These are phyloP conservation scores for Xyrichtys novacula DNA, from an alignment of 2,797 vertebrate species.

Conservation along the genomic window DNA sequence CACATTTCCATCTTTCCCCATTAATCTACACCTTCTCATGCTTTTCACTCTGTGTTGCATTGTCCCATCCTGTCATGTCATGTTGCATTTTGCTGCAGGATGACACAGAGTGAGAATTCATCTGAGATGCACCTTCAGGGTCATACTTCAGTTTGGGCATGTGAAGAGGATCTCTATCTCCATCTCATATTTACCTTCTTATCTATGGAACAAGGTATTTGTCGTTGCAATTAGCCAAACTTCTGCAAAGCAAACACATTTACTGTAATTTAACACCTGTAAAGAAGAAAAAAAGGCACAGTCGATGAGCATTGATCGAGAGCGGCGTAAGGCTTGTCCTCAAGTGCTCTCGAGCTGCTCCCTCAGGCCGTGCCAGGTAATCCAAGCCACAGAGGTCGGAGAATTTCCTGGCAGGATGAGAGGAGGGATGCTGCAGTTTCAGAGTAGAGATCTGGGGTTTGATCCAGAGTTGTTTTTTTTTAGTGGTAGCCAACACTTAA, in stretches of 20 bases:
- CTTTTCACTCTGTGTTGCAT: neutral
- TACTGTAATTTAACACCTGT: slow-evolving; percentile 83
- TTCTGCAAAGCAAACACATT: slow-evolving; percentile 81
- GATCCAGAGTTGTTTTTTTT: slow-evolving; percentile 5
- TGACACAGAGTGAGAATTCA: slow-evolving; percentile 1
- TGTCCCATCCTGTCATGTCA: neutral
- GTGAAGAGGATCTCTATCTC: slow-evolving; percentile 18
- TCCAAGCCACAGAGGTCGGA: slow-evolving; percentile 71
- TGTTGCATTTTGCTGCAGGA: neutral
- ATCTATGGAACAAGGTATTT: slow-evolving; percentile 72
- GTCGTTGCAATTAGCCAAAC: slow-evolving; percentile 48
- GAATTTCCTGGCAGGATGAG: slow-evolving; percentile 58
- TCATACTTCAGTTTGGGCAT: neutral
- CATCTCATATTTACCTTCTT: slow-evolving; percentile 44
- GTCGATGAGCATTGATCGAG: slow-evolving; percentile 74
- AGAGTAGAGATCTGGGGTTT: slow-evolving; percentile 1
- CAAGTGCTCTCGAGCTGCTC: slow-evolving; percentile 59
- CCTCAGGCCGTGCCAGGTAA: slow-evolving; percentile 66
- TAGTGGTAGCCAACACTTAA: slow-evolving; percentile 31
- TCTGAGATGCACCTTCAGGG: slow-evolving; percentile 6
- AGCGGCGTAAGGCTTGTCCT: slow-evolving; percentile 56
- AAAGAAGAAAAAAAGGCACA: slow-evolving; percentile 25
- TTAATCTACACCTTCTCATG: slow-evolving; percentile 5
- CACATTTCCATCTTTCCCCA: neutral
- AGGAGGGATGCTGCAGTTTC: slow-evolving; percentile 32